phyloP scores from a whole-genome alignment of 2,797 vertebrate species.

The Yasuhikotakia modesta region DNA sequence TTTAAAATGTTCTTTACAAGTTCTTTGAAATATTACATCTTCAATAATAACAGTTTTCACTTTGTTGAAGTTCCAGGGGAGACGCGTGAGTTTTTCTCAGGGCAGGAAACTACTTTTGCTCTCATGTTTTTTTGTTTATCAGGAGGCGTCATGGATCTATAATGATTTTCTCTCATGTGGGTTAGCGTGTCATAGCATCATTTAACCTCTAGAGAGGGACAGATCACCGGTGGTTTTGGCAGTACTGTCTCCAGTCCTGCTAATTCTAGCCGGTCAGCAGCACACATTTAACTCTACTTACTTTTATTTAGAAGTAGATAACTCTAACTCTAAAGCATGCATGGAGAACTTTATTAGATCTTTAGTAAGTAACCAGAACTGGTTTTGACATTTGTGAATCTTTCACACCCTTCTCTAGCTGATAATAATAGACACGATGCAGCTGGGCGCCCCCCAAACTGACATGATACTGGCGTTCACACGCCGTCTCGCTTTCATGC shows the following conservation, averaged over 20 bases:
- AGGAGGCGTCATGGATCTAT: neutral
- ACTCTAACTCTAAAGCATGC: neutral
- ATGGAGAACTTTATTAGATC: neutral
- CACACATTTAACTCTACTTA: no score
- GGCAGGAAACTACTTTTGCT: neutral
- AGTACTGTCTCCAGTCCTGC: neutral
- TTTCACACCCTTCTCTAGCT: neutral
- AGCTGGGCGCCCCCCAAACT: constrained; percentile 25
- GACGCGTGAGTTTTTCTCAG: neutral
- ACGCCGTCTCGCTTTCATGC: constrained; percentile 11
- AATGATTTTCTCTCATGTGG: neutral
- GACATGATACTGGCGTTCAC: constrained; percentile 3
- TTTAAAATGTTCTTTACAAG: no score
- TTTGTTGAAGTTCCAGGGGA: neutral
- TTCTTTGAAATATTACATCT: neutral
- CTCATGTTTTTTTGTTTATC: neutral
- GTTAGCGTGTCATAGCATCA: constrained; percentile 4
- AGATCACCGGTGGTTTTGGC: neutral
- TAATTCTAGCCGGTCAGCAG: no score
- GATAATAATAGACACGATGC: constrained; percentile 24
- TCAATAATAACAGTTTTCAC: neutral
- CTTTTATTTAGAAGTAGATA: neutral
- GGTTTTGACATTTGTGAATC: constrained; percentile 1
- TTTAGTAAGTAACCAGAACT: neutral
- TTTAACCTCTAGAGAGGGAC: constrained; percentile 41